Base-by-base conservation (phyloP, 2,113 vertebrate species). In the Mionectes macconnelli region DNA sequence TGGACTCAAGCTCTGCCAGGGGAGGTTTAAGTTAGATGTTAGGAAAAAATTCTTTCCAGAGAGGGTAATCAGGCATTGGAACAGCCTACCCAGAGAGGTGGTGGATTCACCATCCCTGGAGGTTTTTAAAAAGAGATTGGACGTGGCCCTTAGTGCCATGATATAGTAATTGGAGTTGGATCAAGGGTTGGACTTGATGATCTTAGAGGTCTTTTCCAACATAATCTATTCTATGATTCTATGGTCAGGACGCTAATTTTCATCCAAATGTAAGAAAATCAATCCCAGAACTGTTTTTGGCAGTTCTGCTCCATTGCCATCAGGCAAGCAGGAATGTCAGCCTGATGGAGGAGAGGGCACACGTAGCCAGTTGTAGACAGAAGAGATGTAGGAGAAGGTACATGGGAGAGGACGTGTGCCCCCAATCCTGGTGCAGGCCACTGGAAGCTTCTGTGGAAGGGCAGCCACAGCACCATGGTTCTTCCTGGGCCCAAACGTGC, bases 361-460 rank as follows among this genome's bases (percentile, higher is more conserved):
- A 0, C 0, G 1, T 10, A 78, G 55, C 31, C 27, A 11, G n/a
- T 31, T 39, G 35, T 4, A 52, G 73, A 35, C 14, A 64, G 64
- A 80, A 73, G 37, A n/a, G 33, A 72, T 1, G 2, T 2, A 7
- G 20, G 12, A 35, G 13, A 4, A 6, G 8, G 9, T 7, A n/a
- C 53, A 39, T 0, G 0, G 49, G 8, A 19, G 19, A 78, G 52
- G 33, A 60, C 8, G 47, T 47, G 63, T 24, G 27, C 44, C 30
- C 44, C 23, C 17, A 25, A 8, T 39, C 23, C 52, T 9, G 8
- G 22, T 8, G 17, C 45, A 88, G 40, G 55, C 42, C 80, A 59
- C 18, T 37, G 49, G 33, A 50, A 68, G 57, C 67, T 91, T 70
- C 52, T 67, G 56, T 57, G n/a, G 68, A 82, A 72, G 33, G 9